Base-by-base conservation (phyloP, 30 jellyfish, hydroid and myxozoan species). In the Sanderia malayensis region DNA sequence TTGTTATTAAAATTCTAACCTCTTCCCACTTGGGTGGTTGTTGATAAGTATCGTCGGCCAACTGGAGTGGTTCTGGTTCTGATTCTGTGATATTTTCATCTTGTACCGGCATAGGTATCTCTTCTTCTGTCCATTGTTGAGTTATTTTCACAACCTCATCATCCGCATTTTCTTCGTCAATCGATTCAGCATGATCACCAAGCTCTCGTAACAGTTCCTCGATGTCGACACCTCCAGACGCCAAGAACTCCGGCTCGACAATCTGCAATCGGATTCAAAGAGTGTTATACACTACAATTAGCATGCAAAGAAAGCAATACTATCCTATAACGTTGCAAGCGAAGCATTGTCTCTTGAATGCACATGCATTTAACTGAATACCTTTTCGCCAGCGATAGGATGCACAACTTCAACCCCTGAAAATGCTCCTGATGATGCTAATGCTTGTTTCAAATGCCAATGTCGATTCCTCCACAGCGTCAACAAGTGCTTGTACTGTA, bases 381-480 rank as follows among this genome's bases (percentile, higher is more conserved):
- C 97, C 95, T 88, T 88, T 31, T 74, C 92, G 20, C 82, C 89
- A 2, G 78, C 92, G 46, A 74, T 83, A 8, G 92, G 62, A 47
- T 81, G 88, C 19, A 88, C 79, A 41, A 73, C 70, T 62, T 88
- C 59, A 28, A 88, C 78, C 25, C 86, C 80, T 24, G 97, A 57
- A 53, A 75, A 76, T 4, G 85, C 71, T 62, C 63, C 97, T 28
- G 85, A 73, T 67, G 97, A 46, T 15, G 85, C 33, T 27, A 88
- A 77, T 11, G 97, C 89, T 57, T 88, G 97, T 46, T 88, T 88
- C 45, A 88, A 45, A 52, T 88, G 94, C 97, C 97, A 88, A 53
- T 88, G 91, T 10, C 94, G 81, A 63, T 88, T 88, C 63, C 89
- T 73, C 97, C 97, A 88, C 73, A 88, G 62, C n/a, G 97, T 88